Evolutionary conservation across 2,888 invertebrate genomes (phyloP).

Genomic region (Isoperla grammatica): DNA sequence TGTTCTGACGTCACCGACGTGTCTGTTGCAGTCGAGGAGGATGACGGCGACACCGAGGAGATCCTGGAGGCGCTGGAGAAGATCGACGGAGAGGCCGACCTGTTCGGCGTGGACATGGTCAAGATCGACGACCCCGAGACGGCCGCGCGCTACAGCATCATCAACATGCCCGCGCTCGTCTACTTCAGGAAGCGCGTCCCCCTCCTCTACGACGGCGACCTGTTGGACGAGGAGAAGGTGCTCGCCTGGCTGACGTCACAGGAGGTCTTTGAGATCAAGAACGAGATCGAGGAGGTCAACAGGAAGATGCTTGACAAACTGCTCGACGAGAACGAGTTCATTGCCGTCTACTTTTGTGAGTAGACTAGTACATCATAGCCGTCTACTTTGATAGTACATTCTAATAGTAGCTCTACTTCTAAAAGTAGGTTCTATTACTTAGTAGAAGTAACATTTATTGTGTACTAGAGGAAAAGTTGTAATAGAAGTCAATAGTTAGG

Average conservation of each 20-base stretch:
- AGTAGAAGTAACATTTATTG: too few relatives aligned
- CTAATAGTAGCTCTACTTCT: too few relatives aligned
- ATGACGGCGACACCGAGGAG: conserved; percentile 86
- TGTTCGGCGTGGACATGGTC: conserved; percentile 88
- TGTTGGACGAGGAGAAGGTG: conserved; percentile 79
- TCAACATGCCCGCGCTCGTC: conserved; percentile 78
- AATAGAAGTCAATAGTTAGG: too few relatives aligned
- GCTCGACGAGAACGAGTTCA: conserved; percentile 89
- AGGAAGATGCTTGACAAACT: conserved; percentile 94
- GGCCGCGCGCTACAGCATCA: conserved; percentile 73
- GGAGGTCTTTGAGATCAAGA: conserved; percentile 91
- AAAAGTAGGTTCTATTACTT: too few relatives aligned
- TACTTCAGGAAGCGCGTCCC: conserved; percentile 82
- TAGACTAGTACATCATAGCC: conserved; percentile 34
- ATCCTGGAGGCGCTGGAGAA: conserved; percentile 86
- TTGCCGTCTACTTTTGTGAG: conserved; percentile 95
- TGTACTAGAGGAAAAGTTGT: too few relatives aligned
- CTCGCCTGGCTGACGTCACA: conserved; percentile 88
- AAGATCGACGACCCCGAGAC: conserved; percentile 81
- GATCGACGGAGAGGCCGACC: conserved; percentile 92
- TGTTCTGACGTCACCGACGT: too few relatives aligned
- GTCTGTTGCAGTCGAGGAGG: conserved; percentile 41
- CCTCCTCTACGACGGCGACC: conserved; percentile 83
- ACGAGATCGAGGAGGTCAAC: conserved; percentile 96
- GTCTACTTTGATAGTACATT: too few relatives aligned